A percentile compares a stretch with the other conserved stretches of the same genome.
phyloP scores from a whole-genome alignment of 2,113 vertebrate genomes.

The Pseudorectes ferrugineus region DNA sequence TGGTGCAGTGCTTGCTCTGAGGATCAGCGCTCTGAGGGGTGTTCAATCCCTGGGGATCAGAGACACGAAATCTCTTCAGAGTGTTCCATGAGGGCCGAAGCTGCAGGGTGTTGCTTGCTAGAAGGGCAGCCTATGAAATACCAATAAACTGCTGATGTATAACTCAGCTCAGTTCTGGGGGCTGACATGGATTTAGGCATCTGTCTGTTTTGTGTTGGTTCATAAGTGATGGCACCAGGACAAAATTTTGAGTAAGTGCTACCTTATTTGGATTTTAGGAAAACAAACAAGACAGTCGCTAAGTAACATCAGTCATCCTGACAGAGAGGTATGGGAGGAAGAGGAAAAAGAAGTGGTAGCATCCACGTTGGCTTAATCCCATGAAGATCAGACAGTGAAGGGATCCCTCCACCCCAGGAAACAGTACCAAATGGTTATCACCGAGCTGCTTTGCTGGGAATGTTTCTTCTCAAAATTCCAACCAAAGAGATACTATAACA shows the following conservation, averaged over 20 bases:
- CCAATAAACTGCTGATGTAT: background rate
- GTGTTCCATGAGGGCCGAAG: background rate
- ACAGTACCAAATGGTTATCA: background rate
- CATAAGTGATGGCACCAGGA: background rate
- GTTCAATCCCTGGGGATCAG: background rate
- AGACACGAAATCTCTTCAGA: background rate
- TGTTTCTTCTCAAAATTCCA: background rate
- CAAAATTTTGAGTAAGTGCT: background rate
- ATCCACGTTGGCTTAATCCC: accelerated
- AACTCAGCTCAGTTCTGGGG: background rate
- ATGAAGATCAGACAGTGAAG: accelerated
- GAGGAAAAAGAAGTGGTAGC: background rate
- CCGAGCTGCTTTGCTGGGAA: background rate
- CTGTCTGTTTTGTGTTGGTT: background rate
- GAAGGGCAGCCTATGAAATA: background rate
- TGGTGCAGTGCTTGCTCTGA: background rate
- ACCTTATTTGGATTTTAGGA: background rate
- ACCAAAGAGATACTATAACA: background rate
- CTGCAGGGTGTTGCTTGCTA: background rate
- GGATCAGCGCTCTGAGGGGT: background rate
- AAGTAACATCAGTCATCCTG: background rate
- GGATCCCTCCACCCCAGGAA: background rate
- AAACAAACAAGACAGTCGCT: background rate
- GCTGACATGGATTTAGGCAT: background rate
- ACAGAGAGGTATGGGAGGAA: background rate